Percentiles rank a stretch among this genome's conserved stretches.
phyloP scores from a whole-genome alignment of 2,797 vertebrate genomes.

The Serranus cabrilla region DNA sequence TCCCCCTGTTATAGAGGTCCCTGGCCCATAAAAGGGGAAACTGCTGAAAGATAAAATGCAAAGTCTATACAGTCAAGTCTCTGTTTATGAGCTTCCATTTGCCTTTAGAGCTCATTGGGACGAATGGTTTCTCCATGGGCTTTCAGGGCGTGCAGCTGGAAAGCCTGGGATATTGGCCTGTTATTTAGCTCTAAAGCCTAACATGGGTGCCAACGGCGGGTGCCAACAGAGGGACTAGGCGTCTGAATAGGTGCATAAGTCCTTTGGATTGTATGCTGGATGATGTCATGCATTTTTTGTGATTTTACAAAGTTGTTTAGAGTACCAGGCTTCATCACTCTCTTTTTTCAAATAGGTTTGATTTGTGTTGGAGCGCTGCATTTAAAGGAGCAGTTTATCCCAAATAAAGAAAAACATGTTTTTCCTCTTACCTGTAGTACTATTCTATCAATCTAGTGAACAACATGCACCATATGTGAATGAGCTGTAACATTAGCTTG shows the following conservation, averaged over 20 bases:
- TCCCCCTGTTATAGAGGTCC: slow-evolving; percentile 87
- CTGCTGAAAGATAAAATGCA: slow-evolving; percentile 98
- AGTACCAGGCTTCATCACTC: slow-evolving; percentile 2
- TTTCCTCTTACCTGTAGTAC: no score
- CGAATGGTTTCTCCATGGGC: slow-evolving; percentile 88
- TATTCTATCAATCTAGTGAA: no score
- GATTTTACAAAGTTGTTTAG: slow-evolving; percentile 47
- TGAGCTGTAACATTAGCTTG: no score
- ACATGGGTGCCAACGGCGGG: slow-evolving; percentile 66
- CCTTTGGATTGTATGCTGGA: slow-evolving; percentile 47
- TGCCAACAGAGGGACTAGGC: slow-evolving; percentile 62
- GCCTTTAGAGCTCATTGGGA: slow-evolving; percentile 95
- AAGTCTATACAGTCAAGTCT: slow-evolving; percentile 97
- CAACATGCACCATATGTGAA: no score
- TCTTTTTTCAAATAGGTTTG: slow-evolving; percentile 5
- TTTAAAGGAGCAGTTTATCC: not conserved
- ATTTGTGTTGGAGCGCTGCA: not conserved
- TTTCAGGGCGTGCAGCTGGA: slow-evolving; percentile 75
- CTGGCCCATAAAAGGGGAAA: slow-evolving; percentile 94
- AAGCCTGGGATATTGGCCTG: slow-evolving; percentile 74
- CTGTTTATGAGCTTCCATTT: slow-evolving; percentile 98
- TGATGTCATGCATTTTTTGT: slow-evolving; percentile 65
- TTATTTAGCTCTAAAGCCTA: slow-evolving; percentile 73
- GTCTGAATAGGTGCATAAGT: slow-evolving; percentile 66
- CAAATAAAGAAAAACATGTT: no score